phyloP scores from a whole-genome alignment of 2,113 vertebrate species.

The Penelope pileata region DNA sequence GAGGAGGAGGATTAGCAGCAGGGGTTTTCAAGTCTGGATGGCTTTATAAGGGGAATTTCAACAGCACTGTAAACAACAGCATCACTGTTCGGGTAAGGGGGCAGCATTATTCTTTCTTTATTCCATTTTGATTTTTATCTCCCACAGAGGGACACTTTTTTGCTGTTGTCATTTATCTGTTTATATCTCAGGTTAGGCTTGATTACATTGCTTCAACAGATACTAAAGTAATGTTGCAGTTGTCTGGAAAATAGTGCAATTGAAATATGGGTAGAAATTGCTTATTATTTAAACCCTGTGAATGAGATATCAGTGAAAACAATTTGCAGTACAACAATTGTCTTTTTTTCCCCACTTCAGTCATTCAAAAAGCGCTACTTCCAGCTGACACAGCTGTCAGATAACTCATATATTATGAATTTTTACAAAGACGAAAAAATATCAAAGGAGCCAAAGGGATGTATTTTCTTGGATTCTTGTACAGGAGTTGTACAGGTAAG shows the following conservation, averaged over 20 bases:
- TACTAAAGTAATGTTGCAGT: neutral
- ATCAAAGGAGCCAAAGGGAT: conserved; percentile 98
- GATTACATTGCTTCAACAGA: neutral
- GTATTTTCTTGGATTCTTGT: conserved; percentile 98
- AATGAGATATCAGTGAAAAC: neutral
- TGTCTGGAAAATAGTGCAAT: neutral
- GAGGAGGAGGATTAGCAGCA: conserved; percentile 80
- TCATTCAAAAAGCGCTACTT: conserved; percentile 98
- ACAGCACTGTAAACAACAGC: conserved; percentile 97
- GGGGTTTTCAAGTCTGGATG: conserved; percentile 96
- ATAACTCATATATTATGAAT: conserved; percentile 99
- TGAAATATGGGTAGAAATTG: neutral
- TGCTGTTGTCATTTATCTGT: neutral
- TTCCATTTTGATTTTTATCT: neutral
- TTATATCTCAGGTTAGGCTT: neutral
- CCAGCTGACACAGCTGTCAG: conserved; percentile 95
- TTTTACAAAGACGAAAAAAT: conserved; percentile 99
- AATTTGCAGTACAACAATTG: neutral
- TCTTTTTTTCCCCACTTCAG: conserved; percentile 68
- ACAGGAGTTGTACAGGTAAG: conserved; percentile 95
- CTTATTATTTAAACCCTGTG: neutral
- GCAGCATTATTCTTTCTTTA: neutral
- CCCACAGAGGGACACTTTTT: neutral
- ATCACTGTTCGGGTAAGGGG: conserved; percentile 94
- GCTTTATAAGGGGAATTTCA: conserved; percentile 99